Conservation (phyloP, 2,888 invertebrate genomes). For the Pterobdella sp. region DNA sequence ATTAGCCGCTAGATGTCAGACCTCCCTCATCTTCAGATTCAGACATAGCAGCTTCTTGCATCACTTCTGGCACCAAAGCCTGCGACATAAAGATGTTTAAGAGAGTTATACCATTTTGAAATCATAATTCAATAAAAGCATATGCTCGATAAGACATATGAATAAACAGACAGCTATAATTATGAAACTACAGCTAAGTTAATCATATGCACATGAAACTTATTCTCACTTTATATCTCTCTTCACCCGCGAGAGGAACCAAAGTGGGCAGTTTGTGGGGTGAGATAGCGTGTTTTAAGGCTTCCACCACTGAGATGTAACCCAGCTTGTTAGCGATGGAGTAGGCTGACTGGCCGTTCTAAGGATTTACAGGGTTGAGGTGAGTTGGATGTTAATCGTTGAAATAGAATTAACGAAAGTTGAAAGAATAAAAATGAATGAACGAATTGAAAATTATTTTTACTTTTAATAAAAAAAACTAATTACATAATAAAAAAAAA, state of each 20-base stretch:
- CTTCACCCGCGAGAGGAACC: conserved; percentile 68
- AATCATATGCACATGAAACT: too few relatives aligned
- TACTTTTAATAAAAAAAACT: not conserved
- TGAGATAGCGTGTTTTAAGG: conserved; percentile 82
- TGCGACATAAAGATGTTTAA: too few relatives aligned
- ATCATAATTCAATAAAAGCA: too few relatives aligned
- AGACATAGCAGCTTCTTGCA: conserved; percentile 97
- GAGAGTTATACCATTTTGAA: too few relatives aligned
- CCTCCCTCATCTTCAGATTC: conserved; percentile 99
- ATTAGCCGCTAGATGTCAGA: conserved; percentile 54
- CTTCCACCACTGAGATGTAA: conserved; percentile 95
- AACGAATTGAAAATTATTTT: not conserved
- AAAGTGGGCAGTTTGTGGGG: conserved; percentile 63
- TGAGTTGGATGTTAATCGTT: too few relatives aligned
- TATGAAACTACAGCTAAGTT: too few relatives aligned
- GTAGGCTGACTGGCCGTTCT: conserved; percentile 94
- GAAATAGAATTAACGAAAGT: too few relatives aligned
- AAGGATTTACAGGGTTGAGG: conserved; percentile 34
- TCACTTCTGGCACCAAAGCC: conserved; percentile 88
- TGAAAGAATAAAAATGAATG: too few relatives aligned
- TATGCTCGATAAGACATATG: too few relatives aligned
- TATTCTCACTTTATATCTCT: conserved; percentile 91
- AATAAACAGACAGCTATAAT: too few relatives aligned
- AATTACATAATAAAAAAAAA: not conserved
- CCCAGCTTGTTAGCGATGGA: conserved; percentile 94